These are phyloP conservation scores for Homarus americanus DNA, from an alignment of 1,140 invertebrate genomes.

Conservation along the genomic window DNA sequence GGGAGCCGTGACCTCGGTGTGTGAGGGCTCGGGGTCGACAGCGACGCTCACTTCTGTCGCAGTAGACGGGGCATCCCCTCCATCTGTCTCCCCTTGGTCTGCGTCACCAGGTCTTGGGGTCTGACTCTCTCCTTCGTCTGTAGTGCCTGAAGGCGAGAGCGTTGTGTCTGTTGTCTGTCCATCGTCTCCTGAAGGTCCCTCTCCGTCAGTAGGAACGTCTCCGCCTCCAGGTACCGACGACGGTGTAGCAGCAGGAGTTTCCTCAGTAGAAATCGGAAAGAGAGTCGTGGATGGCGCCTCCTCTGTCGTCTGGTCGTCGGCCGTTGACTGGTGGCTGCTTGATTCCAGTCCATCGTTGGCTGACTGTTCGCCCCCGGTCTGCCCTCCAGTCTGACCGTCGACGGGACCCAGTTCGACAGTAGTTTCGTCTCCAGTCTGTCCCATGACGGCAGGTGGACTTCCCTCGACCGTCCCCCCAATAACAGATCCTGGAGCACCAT, in stretches of 20 bases:
- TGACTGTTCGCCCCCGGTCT: neutral
- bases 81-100: neutral
- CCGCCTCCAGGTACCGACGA: neutral
- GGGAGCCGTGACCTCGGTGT: conserved; percentile 6
- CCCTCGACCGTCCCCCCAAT: neutral
- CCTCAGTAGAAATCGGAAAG: neutral
- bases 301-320: neutral
- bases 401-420: neutral
- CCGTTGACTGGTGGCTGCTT: neutral
- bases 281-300: too few species aligned
- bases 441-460: neutral
- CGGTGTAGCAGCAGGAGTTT: neutral
- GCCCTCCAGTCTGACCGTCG: neutral
- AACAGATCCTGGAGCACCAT: too few species aligned
- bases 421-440: neutral
- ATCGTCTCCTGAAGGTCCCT: neutral
- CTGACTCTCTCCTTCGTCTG: neutral
- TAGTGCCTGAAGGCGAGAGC: neutral
- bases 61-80: neutral
- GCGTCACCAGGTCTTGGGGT: neutral
- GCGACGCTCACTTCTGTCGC: conserved; percentile 1
- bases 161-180: conserved; percentile 8
- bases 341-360: neutral
- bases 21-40: conserved; percentile 19
- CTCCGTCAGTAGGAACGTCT: neutral